A percentile compares a stretch with the other conserved stretches of the same genome.
These are phyloP conservation scores for Oopsacas minuta DNA, from an alignment of 37 sponge, comb jelly and placozoan species.

Conservation along the genomic window DNA sequence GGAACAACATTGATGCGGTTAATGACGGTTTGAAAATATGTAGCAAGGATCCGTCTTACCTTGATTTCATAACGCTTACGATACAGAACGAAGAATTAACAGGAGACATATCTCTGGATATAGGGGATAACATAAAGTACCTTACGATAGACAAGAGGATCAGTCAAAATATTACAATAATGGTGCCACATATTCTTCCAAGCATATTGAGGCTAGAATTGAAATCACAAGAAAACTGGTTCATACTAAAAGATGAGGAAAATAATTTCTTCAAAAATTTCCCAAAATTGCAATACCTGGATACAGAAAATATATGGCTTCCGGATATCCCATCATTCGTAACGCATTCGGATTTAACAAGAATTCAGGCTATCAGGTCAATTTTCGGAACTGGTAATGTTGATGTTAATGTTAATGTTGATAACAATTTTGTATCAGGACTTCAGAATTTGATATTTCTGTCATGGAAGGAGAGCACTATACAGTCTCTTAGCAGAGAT, in stretches of 20 bases:
- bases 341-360: neutral
- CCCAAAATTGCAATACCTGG: neutral
- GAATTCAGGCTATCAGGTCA: neutral
- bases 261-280: neutral
- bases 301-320: neutral
- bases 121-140: neutral
- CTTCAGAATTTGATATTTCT: neutral
- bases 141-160: neutral
- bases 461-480: neutral
- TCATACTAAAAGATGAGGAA: neutral
- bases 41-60: neutral
- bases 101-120: neutral
- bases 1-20: neutral
- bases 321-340: neutral
- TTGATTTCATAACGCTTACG: neutral
- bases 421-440: neutral
- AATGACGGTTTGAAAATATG: neutral
- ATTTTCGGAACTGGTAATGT: neutral
- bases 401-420: neutral
- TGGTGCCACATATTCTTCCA: neutral
- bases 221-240: slow-evolving; percentile 7
- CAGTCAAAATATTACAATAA: neutral
- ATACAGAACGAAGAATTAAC: neutral
- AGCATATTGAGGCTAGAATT: neutral
- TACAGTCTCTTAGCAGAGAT: neutral